Evolutionary conservation across 1,140 invertebrate genomes (phyloP).

Genomic region (Heliconius himera): DNA sequence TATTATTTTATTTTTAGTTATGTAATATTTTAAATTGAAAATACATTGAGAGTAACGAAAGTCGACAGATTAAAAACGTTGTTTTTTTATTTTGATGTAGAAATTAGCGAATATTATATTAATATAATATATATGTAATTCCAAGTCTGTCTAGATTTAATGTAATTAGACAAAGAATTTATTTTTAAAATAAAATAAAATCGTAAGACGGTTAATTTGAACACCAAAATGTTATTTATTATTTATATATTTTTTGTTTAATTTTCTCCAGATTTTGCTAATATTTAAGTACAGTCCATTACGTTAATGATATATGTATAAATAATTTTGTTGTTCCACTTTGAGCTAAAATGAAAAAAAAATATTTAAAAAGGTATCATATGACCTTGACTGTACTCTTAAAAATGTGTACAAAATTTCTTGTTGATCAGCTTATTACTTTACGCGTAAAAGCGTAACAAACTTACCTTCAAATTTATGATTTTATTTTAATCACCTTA

Average conservation of each 20-base stretch:
- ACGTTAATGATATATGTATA: constrained; percentile 4
- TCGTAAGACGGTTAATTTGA: constrained; percentile 24
- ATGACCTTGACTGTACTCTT: no score
- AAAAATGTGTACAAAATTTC: no score
- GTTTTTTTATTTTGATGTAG: background rate
- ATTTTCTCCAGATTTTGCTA: background rate
- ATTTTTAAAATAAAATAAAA: constrained; percentile 3
- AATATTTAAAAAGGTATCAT: background rate
- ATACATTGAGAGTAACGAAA: background rate
- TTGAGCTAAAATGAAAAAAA: background rate
- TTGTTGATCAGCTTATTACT: no score
- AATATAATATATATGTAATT: constrained; percentile 19
- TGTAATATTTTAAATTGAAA: no score
- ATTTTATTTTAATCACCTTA: no score
- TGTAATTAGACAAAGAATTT: constrained; percentile 19
- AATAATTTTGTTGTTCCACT: background rate
- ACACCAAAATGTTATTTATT: constrained; percentile 9
- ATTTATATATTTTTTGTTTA: background rate
- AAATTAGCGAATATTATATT: background rate
- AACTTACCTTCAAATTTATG: no score
- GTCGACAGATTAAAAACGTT: background rate
- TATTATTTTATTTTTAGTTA: no score
- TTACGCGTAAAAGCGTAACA: no score
- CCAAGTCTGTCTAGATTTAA: constrained; percentile 22
- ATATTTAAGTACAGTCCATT: background rate